These are phyloP conservation scores for Unio pictorum DNA, from an alignment of 2,888 invertebrate genomes.

Conservation along the genomic window DNA sequence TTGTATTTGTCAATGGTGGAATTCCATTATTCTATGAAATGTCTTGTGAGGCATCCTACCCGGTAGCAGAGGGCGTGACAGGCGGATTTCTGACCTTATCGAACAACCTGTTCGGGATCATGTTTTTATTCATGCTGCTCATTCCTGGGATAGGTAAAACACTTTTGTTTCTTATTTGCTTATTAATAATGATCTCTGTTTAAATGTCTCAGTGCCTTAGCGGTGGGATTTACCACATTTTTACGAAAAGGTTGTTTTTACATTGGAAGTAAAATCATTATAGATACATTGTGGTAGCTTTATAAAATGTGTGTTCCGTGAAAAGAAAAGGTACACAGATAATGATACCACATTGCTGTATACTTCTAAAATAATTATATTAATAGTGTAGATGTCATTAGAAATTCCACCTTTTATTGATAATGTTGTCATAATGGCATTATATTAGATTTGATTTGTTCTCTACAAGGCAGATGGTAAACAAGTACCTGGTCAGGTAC, in stretches of 20 bases:
- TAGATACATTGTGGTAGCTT: no score
- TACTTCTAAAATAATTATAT: no score
- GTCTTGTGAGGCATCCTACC: constrained; percentile 59
- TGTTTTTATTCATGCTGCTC: constrained; percentile 55
- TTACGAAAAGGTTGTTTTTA: not conserved
- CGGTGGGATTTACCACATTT: not conserved
- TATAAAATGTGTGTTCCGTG: no score
- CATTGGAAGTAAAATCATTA: no score
- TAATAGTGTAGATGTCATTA: no score
- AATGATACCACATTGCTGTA: no score
- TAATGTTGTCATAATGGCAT: no score
- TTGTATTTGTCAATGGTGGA: constrained; percentile 48
- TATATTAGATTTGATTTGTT: no score
- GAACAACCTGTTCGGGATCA: constrained; percentile 55
- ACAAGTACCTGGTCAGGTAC: no score
- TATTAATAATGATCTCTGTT: not conserved
- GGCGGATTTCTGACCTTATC: constrained; percentile 55
- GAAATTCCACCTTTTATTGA: no score
- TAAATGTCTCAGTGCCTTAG: not conserved
- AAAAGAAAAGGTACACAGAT: no score
- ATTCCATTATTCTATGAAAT: constrained; percentile 60
- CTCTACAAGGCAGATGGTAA: no score
- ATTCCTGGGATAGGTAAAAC: constrained; percentile 50
- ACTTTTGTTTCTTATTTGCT: not conserved
- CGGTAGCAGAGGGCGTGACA: constrained; percentile 59